A percentile compares a stretch with the other conserved stretches of the same genome.
Evolutionary conservation across 2,888 invertebrate genomes (phyloP).

Genomic region (Plutella xylostella): DNA sequence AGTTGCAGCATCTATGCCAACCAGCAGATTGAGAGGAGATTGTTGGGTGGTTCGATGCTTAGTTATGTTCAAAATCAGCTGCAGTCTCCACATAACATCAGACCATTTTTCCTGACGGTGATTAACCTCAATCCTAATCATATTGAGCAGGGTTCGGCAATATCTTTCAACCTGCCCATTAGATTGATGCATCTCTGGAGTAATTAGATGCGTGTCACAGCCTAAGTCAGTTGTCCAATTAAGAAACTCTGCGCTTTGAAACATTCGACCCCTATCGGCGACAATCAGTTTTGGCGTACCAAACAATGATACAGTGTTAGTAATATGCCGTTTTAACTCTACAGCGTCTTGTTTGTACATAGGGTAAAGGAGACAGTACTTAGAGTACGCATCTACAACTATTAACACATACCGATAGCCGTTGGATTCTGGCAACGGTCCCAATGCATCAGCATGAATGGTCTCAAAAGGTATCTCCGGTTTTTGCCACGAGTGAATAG

Average conservation of each 20-base stretch:
- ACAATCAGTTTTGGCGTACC: conserved; percentile 19
- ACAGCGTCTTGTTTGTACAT: conserved; percentile 18
- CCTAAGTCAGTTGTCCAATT: conserved; percentile 13
- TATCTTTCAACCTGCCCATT: conserved; percentile 19
- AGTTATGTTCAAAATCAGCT: conserved; percentile 16
- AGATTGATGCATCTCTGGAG: conserved; percentile 6
- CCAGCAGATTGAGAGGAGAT: conserved; percentile 17
- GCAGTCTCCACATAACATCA: conserved; percentile 12
- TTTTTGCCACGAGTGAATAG: not conserved
- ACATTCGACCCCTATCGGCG: conserved; percentile 21
- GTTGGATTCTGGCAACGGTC: not conserved
- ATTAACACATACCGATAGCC: conserved; percentile 6
- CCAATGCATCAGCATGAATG: not conserved
- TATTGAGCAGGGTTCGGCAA: conserved; percentile 15
- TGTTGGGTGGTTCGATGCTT: conserved; percentile 15
- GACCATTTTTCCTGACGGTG: conserved; percentile 1
- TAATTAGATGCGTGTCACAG: conserved; percentile 18
- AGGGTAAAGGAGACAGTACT: conserved; percentile 20
- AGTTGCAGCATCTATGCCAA: conserved; percentile 14
- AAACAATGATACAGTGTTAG: conserved; percentile 17
- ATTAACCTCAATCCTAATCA: conserved; percentile 12
- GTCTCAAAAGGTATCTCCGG: not conserved
- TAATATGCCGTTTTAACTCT: conserved; percentile 16
- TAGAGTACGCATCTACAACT: conserved; percentile 20
- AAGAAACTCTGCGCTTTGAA: conserved; percentile 15